Percentiles rank a stretch among this genome's conserved stretches.
phyloP scores from a whole-genome alignment of 1,140 invertebrate species.

The Eupristina koningsbergeri region DNA sequence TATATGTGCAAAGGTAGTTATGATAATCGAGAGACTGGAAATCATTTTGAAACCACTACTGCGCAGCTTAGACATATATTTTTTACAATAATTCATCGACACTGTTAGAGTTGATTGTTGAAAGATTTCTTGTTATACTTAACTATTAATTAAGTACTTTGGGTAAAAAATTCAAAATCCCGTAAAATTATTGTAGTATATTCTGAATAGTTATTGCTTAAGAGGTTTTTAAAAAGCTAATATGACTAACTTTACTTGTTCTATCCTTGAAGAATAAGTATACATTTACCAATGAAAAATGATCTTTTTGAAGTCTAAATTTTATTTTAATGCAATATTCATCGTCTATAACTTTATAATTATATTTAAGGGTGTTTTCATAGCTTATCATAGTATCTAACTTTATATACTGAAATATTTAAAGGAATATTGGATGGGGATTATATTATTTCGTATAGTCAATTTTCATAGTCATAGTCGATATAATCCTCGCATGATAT shows the following conservation, averaged over 20 bases:
- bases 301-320: background rate
- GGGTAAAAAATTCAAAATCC: background rate
- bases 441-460: no score
- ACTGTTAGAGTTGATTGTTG: background rate
- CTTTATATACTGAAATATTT: no score
- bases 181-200: background rate
- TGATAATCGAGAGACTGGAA: background rate
- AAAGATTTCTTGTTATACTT: background rate
- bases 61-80: background rate
- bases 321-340: background rate
- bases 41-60: constrained; percentile 3
- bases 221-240: background rate
- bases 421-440: no score
- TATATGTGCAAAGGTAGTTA: no score
- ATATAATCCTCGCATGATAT: no score
- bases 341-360: no score
- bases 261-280: background rate
- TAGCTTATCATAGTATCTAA: no score
- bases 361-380: no score
- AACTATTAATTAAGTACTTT: constrained; percentile 1
- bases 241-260: background rate
- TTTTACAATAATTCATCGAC: background rate
- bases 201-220: background rate
- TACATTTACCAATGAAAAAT: background rate
- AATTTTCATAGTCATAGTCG: no score